These are phyloP conservation scores for Bursaphelenchus mucronatus DNA, from an alignment of 1,140 invertebrate species.

Conservation along the genomic window DNA sequence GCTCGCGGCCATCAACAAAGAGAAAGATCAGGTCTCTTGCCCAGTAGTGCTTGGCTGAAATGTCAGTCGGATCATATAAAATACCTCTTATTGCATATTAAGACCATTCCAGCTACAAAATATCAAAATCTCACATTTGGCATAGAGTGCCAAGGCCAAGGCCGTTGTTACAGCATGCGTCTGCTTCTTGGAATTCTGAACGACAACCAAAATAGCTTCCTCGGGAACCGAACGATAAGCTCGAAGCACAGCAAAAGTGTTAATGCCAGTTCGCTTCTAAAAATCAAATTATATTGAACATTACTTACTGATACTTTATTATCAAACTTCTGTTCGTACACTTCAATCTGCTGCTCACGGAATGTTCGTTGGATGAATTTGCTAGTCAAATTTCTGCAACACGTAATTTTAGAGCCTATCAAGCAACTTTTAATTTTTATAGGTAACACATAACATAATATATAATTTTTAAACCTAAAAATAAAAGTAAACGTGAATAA, in stretches of 20 bases:
- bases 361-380: slow-evolving; percentile 21
- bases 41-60: slow-evolving; percentile 44
- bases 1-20: slow-evolving; percentile 40
- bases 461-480: no score
- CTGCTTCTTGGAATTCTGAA: slow-evolving; percentile 27
- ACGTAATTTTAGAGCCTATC: no score
- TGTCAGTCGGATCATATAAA: slow-evolving; percentile 22
- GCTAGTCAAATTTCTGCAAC: background rate
- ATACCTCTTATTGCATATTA: slow-evolving; percentile 35
- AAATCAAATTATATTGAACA: slow-evolving; percentile 30
- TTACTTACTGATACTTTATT: background rate
- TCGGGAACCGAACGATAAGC: slow-evolving; percentile 31
- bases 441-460: no score
- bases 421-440: no score
- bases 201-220: slow-evolving; percentile 35
- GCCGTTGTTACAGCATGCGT: slow-evolving; percentile 13
- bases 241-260: slow-evolving; percentile 41
- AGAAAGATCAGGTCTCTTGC: slow-evolving; percentile 41
- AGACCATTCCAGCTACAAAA: slow-evolving; percentile 24
- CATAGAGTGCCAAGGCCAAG: slow-evolving; percentile 9
- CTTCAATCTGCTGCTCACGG: slow-evolving; percentile 22
- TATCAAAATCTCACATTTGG: slow-evolving; percentile 25
- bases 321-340: slow-evolving; percentile 26
- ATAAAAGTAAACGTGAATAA: no score
- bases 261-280: slow-evolving; percentile 17